Base-by-base conservation (phyloP, 2,113 vertebrate genomes). In the Melanostigma gelatinosum region DNA sequence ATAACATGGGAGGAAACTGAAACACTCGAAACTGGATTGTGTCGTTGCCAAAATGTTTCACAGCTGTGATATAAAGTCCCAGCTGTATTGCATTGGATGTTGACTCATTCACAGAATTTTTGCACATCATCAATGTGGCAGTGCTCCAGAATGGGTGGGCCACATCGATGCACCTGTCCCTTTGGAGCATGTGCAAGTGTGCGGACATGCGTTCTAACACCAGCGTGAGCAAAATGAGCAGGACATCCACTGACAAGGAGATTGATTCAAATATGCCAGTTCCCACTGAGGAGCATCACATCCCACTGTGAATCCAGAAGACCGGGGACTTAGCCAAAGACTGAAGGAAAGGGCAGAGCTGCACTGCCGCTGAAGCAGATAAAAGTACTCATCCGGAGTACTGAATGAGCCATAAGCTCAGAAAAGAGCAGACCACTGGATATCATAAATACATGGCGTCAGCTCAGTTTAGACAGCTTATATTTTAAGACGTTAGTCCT, bases 361-460 rank as follows among this genome's bases (percentile, higher is more conserved):
- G 78, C 55, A 70, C 55, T 54, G 72, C 61, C 20, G 54, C 75
- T 66, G 64, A 64, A 68, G 83, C 80, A 89, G 89, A 90, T 89
- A 77, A 86, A 87, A 72, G 82, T 75, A 84, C 83, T 82, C 86
- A 87, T 84, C 70, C 71, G 3, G 71, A 89, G 73, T 40, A 70
- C 46, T 72, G 77, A 91, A 86, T 80, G 75, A 81, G 82, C 72
- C 66, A 72, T 71, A 50, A 77, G 68, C 68, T 75, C 38, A 57
- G 60, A 68, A 88, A 83, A 85, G 46, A 77, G 79, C 80, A 79
- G 74, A 79, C 61, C 34, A 63, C 65, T 84, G 66, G 52, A 82
- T 82, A 52, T 83, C 72, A 64, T 75, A 85, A 84, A 83, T 66
- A 58, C 55, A 72, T 32, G 48, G 55, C 74, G 72, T 82, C 82